Evolutionary conservation across 1,140 invertebrate genomes (phyloP), one percentile per base, ranked within the genome.

Genomic region (Tetranychus cinnabarinus): DNA sequence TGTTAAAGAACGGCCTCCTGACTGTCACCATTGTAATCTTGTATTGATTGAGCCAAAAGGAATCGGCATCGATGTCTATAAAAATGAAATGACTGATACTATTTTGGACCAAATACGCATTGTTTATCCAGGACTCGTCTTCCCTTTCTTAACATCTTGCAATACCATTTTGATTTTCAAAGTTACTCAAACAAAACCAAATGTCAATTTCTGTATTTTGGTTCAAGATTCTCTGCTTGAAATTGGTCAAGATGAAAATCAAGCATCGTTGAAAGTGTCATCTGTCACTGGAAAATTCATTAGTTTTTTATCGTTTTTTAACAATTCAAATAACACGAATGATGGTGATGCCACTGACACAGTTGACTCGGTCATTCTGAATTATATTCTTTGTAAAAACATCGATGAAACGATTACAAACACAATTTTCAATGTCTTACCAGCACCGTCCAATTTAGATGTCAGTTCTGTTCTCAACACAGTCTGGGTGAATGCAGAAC

Each of bases 401-500:
- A 31, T 52, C 8, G 31, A 33, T 23, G 5, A n/a, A 8, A n/a
- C n/a, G 1, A 23, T 33, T 52, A 8, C 8, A n/a, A 52, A 33
- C 13, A 52, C n/a, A 52, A 33, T 52, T 23, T 23, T 52, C 50
- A 52, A 52, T 52, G n/a, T 52, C n/a, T 31, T 23, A 61, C 23
- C 55, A 63, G n/a, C 55, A 46, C 33, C 62, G 55, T 15, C 6
- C 61, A 47, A 48, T 54, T 47, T 52, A 33, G 7, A 54, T 65
- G 33, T 66, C 67, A 37, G 59, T 68, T 2, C 62, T 63, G 50
- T 63, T 68, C 57, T 67, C 66, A 60, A 66, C 68, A 59, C 65
- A 69, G 39, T 56, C 10, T 56, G 48, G 54, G 2, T 61, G 50
- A 50, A 60, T 48, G 8, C 45, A 36, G 12, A 33, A 50, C 15